These are phyloP conservation scores for Dastarcus helophoroides DNA, from an alignment of 2,888 invertebrate species.

Conservation along the genomic window DNA sequence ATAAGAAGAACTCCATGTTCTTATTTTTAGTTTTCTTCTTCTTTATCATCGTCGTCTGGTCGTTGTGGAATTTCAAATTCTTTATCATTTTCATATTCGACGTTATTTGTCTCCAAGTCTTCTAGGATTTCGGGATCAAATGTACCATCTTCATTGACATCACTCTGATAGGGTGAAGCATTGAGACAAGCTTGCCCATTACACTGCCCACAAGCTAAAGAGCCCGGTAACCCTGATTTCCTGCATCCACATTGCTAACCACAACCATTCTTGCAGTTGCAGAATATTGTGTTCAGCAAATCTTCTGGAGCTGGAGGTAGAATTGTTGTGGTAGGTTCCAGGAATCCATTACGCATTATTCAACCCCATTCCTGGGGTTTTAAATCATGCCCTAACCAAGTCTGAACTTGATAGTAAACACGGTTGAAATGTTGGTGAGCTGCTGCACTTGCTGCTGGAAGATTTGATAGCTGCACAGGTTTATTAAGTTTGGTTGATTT, in stretches of 20 bases:
- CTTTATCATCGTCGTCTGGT: no score
- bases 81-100: no score
- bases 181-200: constrained; percentile 17
- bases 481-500: constrained; percentile 26
- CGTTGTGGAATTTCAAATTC: no score
- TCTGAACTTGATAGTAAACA: no score
- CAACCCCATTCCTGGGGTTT: constrained; percentile 18
- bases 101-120: no score
- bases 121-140: no score
- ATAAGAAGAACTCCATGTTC: no score
- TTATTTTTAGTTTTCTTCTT: no score
- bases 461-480: constrained; percentile 25
- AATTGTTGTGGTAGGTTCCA: constrained; percentile 24
- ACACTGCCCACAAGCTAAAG: constrained; percentile 20
- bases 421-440: constrained; percentile 26
- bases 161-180: constrained; percentile 9
- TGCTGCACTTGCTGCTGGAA: constrained; percentile 30
- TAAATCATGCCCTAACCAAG: constrained; percentile 19
- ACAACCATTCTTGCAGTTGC: constrained; percentile 21
- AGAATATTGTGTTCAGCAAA: constrained; percentile 19
- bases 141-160: no score
- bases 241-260: constrained; percentile 23
- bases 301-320: constrained; percentile 23
- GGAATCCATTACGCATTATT: constrained; percentile 21
- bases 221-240: constrained; percentile 22